Percentiles rank a stretch among this genome's conserved stretches.
Evolutionary conservation across 2,888 invertebrate genomes (phyloP).

Genomic region (Zaprionus obscuricornis): DNA sequence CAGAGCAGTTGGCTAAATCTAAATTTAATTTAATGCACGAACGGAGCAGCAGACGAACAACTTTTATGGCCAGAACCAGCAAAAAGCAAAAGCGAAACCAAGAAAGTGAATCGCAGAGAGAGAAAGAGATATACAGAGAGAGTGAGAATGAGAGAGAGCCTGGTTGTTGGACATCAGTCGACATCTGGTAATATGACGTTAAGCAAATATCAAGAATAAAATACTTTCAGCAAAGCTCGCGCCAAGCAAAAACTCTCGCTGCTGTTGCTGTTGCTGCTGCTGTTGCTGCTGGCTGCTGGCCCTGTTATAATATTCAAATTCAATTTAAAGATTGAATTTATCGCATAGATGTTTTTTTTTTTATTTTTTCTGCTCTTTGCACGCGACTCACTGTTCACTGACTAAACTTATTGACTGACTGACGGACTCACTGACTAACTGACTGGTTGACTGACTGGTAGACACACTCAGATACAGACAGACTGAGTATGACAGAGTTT

Average conservation of each 20-base stretch:
- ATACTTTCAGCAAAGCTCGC: slow-evolving; percentile 36
- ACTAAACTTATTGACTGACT: too few relatives aligned
- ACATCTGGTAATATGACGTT: slow-evolving; percentile 69
- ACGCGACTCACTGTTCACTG: too few relatives aligned
- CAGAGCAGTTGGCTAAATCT: slow-evolving; percentile 65
- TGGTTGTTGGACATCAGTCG: slow-evolving; percentile 29
- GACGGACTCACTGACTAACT: slow-evolving; percentile 8
- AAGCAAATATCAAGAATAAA: slow-evolving; percentile 64
- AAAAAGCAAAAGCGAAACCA: too few relatives aligned
- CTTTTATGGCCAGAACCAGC: slow-evolving; percentile 57
- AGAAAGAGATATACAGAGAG: background rate
- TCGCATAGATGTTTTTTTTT: slow-evolving; percentile 63
- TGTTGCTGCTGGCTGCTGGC: slow-evolving; percentile 3
- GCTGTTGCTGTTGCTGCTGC: background rate
- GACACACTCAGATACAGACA: too few relatives aligned
- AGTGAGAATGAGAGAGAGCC: too few relatives aligned
- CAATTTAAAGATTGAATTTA: slow-evolving; percentile 78
- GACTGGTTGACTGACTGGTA: slow-evolving; percentile 5
- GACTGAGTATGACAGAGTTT: slow-evolving; percentile 10
- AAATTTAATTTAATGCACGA: slow-evolving; percentile 79
- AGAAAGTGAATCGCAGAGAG: too few relatives aligned
- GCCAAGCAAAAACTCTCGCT: slow-evolving; percentile 5
- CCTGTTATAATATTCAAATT: slow-evolving; percentile 72
- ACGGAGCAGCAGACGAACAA: slow-evolving; percentile 65
- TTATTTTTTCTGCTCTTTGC: slow-evolving; percentile 67